Evolutionary conservation across 30 jellyfish, hydroid and myxozoan species (phyloP).

Genomic region (Aurelia coerulea): DNA sequence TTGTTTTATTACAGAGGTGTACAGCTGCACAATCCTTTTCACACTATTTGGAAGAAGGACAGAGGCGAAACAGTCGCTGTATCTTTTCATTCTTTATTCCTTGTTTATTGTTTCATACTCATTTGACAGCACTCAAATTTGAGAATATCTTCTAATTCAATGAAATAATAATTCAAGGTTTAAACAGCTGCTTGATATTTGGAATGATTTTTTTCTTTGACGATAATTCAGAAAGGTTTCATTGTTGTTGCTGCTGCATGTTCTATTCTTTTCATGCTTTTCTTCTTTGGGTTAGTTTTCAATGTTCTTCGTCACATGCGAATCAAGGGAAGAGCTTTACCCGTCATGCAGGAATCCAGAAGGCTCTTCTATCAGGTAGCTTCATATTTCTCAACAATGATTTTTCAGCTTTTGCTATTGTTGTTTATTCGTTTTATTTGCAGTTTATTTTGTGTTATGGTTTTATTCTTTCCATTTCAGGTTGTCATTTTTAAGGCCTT

Average conservation of each 20-base stretch:
- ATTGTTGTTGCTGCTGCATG: constrained; percentile 83
- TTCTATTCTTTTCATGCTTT: constrained; percentile 76
- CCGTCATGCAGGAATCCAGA: constrained; percentile 97
- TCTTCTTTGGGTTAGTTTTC: constrained; percentile 83
- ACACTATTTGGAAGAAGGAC: constrained; percentile 98
- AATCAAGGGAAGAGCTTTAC: constrained; percentile 86
- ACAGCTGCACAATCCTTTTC: constrained; percentile 93
- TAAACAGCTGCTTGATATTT: background rate
- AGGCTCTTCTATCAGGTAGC: constrained; percentile 88
- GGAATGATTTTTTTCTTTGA: constrained; percentile 46
- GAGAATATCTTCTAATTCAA: too few species aligned
- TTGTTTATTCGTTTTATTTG: too few species aligned
- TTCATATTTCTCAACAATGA: background rate
- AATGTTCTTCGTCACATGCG: constrained; percentile 84
- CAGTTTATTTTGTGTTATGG: too few species aligned
- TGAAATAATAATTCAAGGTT: too few species aligned
- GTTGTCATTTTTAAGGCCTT: too few species aligned
- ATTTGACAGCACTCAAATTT: too few species aligned
- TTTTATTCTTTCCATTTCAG: too few species aligned
- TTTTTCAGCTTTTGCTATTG: too few species aligned
- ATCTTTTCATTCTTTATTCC: constrained; percentile 59
- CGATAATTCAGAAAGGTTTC: constrained; percentile 70
- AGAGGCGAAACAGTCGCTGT: constrained; percentile 98
- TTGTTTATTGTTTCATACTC: too few species aligned
- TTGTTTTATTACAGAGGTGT: constrained; percentile 79